Evolutionary conservation across 2,797 vertebrate species (phyloP).

Genomic region (Anabacerthia variegaticeps): DNA sequence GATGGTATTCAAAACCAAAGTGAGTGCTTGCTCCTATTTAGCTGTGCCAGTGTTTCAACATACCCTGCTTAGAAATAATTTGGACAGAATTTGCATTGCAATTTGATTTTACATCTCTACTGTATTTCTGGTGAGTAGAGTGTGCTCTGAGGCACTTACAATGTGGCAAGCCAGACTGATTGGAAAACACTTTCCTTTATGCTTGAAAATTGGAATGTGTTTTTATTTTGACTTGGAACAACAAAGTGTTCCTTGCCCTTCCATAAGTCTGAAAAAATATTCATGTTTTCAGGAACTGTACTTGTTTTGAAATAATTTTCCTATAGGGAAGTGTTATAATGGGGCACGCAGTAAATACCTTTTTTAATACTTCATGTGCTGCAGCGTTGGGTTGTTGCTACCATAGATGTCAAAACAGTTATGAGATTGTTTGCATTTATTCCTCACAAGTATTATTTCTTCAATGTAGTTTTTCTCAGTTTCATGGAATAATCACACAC

Average conservation of each 20-base stretch:
- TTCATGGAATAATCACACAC: constrained; percentile 91
- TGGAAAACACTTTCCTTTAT: neutral
- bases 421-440: neutral
- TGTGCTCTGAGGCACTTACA: neutral
- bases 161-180: neutral
- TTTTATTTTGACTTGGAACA: neutral
- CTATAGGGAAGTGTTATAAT: neutral
- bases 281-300: neutral
- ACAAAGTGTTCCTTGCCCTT: neutral
- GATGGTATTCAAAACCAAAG: neutral
- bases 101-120: neutral
- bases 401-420: neutral
- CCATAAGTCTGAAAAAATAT: neutral
- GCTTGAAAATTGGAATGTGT: neutral
- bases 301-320: neutral
- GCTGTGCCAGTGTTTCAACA: neutral
- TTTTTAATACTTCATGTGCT: neutral
- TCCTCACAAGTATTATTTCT: constrained; percentile 26
- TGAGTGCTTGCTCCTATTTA: neutral
- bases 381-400: neutral
- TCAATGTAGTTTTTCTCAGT: constrained; percentile 88
- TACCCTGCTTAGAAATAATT: neutral
- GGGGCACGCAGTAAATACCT: neutral
- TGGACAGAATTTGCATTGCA: neutral
- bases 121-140: neutral